Base-by-base conservation (phyloP, 1,140 invertebrate genomes). In the Heliothis subflexa region DNA sequence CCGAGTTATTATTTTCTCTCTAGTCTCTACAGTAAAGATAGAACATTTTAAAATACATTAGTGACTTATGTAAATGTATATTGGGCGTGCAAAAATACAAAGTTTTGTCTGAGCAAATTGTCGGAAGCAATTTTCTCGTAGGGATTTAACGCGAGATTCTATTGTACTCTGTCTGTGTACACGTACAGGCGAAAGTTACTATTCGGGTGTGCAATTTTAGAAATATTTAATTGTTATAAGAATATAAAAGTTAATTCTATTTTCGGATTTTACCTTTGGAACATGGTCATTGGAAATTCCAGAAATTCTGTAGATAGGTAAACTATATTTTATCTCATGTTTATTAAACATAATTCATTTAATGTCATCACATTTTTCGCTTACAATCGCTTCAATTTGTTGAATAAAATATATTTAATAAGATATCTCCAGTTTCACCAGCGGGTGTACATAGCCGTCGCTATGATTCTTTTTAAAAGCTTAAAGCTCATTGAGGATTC, bases 381-480 rank as follows among this genome's bases (percentile, higher is more conserved):
- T 40, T 40, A 7, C 4, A 5, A 7, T 9, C 33, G 5, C 5
- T 40, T 9, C 5, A 40, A 40, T 40, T 40, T 40, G 4, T 40
- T 9, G 3, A 7, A 7, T 9, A 40, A 40, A 40, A 40, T 40
- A 40, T 7, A 40, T 12, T 18, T 1, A 13, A 16, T 16, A 4
- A 57, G 2, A 16, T 40, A 40, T 7, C 0, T 33, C 14, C 71
- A 78, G 33, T 74, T 79, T 75, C 21, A 11, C 81, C 66, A 81
- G 62, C 45, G 45, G 40, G 78, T 88, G 86, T 91, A 80, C 88
- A 16, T 61, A 57, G 82, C 82, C 84, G 79, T 86, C 79, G 82
- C 84, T 88, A 91, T 88, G 89, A 91, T 92, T 91, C 90, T 92
- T 92, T 93, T 92, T 92, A 93, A 93, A 93, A 92, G 90, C 91